Percentiles rank a stretch among this genome's conserved stretches.
phyloP scores from a whole-genome alignment of 2,113 vertebrate genomes.

The Ia io region DNA sequence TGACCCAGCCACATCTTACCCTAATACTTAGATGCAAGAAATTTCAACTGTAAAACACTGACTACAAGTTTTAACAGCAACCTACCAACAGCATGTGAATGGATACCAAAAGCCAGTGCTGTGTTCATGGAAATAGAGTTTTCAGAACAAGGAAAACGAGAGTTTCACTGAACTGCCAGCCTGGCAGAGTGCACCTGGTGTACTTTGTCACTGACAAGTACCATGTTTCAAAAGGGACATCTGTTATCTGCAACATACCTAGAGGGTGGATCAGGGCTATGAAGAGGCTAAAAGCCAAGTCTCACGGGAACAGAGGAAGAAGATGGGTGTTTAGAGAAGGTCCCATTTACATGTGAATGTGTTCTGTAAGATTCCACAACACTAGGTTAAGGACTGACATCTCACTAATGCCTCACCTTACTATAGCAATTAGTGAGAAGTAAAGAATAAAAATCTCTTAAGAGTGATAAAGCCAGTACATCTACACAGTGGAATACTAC shows the following conservation, averaged over 20 bases:
- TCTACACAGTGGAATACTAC: no score
- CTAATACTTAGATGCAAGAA: background rate
- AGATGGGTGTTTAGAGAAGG: background rate
- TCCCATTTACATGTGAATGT: background rate
- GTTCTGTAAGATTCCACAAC: slow-evolving; percentile 2
- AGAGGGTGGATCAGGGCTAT: background rate
- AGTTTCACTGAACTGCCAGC: background rate
- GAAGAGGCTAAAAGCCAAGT: background rate
- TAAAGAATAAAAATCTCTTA: slow-evolving; percentile 36
- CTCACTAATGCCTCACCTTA: background rate
- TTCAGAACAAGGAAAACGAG: background rate
- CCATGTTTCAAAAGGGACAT: background rate
- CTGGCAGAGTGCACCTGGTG: background rate
- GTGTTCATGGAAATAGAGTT: background rate
- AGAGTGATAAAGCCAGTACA: background rate
- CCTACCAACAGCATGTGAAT: background rate
- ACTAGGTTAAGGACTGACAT: background rate
- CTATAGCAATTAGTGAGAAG: background rate
- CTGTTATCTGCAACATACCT: background rate
- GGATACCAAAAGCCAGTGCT: background rate
- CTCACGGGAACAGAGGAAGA: background rate
- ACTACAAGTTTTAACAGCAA: background rate
- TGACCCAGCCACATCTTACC: background rate
- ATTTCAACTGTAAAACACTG: background rate
- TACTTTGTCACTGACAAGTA: background rate